Evolutionary conservation across 2,888 invertebrate species (phyloP).

Genomic region (Drosophila infuscata): DNA sequence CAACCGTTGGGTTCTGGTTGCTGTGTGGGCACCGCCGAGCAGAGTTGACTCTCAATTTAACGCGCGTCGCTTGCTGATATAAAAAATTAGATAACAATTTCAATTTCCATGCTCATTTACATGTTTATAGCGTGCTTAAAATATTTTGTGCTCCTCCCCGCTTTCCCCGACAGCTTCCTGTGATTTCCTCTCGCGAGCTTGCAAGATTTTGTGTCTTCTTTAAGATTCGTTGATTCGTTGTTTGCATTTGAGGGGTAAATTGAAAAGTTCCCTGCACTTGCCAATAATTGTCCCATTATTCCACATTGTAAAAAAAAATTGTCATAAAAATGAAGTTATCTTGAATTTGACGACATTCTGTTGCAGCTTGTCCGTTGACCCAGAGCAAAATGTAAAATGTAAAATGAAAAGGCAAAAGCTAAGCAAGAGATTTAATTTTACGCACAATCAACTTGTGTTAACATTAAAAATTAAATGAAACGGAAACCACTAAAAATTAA

Average conservation of each 20-base stretch:
- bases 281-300: conserved; percentile 73
- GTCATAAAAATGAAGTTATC: conserved; percentile 66
- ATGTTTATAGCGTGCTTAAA: conserved; percentile 81
- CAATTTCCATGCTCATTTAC: conserved; percentile 84
- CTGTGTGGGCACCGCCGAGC: conserved; percentile 31
- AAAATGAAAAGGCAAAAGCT: not conserved
- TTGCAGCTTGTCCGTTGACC: conserved; percentile 30
- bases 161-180: conserved; percentile 23
- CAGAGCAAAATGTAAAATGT: not conserved
- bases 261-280: conserved; percentile 69
- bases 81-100: conserved; percentile 83
- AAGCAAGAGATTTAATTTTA: conserved; percentile 61
- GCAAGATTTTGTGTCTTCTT: conserved; percentile 72
- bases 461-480: conserved; percentile 61
- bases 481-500: conserved; percentile 64
- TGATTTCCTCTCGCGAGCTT: conserved; percentile 54
- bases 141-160: conserved; percentile 58
- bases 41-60: conserved; percentile 58
- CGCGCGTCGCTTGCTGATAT: conserved; percentile 69
- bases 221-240: conserved; percentile 50
- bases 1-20: conserved; percentile 16
- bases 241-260: conserved; percentile 60
- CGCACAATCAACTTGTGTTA: conserved; percentile 69
- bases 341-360: conserved; percentile 40
- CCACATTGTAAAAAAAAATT: conserved; percentile 49